Evolutionary conservation across 2,797 vertebrate species (phyloP).

Genomic region (Bradypus variegatus): DNA sequence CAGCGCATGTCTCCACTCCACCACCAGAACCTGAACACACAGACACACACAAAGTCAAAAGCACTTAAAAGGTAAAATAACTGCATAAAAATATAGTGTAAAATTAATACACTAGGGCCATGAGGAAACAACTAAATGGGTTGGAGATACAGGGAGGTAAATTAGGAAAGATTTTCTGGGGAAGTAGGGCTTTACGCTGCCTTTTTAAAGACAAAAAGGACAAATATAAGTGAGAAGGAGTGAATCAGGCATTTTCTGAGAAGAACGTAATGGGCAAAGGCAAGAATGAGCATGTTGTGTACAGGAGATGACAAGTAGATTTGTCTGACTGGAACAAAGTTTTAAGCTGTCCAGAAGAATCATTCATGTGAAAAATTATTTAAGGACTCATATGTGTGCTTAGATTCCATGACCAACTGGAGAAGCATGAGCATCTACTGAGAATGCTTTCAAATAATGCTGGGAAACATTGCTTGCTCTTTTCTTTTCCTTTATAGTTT

Average conservation of each 20-base stretch:
- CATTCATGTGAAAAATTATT: neutral
- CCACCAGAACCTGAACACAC: neutral
- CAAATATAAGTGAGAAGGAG: neutral
- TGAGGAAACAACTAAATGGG: neutral
- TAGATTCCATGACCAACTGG: neutral
- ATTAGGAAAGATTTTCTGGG: neutral
- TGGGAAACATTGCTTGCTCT: neutral
- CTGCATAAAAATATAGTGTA: neutral
- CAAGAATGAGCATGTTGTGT: neutral
- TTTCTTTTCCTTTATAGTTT: neutral
- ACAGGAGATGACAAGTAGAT: neutral
- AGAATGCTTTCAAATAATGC: neutral
- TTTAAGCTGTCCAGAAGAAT: neutral
- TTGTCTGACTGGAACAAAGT: neutral
- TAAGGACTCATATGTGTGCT: neutral
- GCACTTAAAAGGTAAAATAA: neutral
- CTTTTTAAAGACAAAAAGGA: neutral
- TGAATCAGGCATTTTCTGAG: neutral
- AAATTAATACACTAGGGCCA: neutral
- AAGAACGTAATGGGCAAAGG: neutral
- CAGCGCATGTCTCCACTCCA: neutral
- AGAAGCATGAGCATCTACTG: neutral
- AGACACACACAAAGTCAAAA: neutral
- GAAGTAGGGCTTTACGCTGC: neutral
- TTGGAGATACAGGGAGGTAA: neutral